Conservation (phyloP, 1,140 invertebrate genomes). For the Aporrectodea caliginosa region DNA sequence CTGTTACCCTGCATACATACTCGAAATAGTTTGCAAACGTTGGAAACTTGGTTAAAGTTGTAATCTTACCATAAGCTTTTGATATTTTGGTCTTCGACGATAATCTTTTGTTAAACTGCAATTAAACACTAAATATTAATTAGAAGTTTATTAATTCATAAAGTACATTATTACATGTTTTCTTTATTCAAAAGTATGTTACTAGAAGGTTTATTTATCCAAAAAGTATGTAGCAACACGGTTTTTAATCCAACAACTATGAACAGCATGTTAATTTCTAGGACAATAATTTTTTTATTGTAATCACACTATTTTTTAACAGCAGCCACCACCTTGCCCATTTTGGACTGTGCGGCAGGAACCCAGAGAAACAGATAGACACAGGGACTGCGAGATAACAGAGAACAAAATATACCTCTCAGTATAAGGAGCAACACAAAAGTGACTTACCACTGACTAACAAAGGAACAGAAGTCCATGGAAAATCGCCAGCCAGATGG, state of each 20-base stretch:
- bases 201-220: not conserved
- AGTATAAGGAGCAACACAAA: too few species aligned
- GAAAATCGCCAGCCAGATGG: slow-evolving; percentile 49
- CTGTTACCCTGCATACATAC: too few species aligned
- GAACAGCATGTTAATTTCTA: not conserved
- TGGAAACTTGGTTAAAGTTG: too few species aligned
- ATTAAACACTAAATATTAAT: slow-evolving; percentile 40
- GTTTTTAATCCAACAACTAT: not conserved
- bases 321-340: too few species aligned
- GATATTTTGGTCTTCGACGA: slow-evolving; percentile 85
- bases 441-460: slow-evolving; percentile 54
- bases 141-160: not conserved
- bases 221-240: not conserved
- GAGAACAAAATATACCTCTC: too few species aligned
- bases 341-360: too few species aligned
- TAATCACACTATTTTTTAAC: too few species aligned
- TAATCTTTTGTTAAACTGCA: slow-evolving; percentile 90
- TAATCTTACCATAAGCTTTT: slow-evolving; percentile 73
- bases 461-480: slow-evolving; percentile 53
- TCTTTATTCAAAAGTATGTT: not conserved
- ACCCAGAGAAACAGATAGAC: too few species aligned
- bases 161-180: not conserved
- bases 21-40: too few species aligned
- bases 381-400: too few species aligned
- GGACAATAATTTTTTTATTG: not conserved